Base-by-base conservation (phyloP, 2,888 invertebrate genomes). In the Hermaeophaga mercurialis region DNA sequence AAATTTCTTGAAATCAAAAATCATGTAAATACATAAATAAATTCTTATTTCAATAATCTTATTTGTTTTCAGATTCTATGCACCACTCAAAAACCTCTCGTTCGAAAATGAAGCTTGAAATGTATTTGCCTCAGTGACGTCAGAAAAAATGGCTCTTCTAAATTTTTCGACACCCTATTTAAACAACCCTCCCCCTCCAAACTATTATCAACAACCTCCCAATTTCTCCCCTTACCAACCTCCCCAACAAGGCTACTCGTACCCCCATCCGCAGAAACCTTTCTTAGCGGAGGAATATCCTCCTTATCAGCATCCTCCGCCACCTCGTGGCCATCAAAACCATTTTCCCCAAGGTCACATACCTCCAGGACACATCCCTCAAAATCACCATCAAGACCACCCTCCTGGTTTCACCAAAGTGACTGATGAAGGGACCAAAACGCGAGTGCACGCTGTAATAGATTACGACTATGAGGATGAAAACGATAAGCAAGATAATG, bases 401-500 rank as follows among this genome's bases (percentile, higher is more conserved):
- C 12, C 26, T 1, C 55, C 31, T 2, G 44, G 14, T 18, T 88
- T 84, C 70, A 87, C 86, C 9, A 83, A 85, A 68, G 87, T 88
- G 36, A 83, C 84, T 1, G 80, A 81, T 1, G 77, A 79, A 15
- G 81, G 81, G 1, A 79, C 78, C 56, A 85, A 79, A 68, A 80
- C 58, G 1, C 86, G 87, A 66, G 77, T 89, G 56, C 89, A 89
- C 73, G 88, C 89, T 2, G 85, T 89, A 15, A 80, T 89, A 45
- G 89, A 89, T 73, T 89, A 88, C 68, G 87, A 86, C 68, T 85
- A 86, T 55, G 87, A 87, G 65, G 85, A 85, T 59, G 81, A 84
- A 61, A 83, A 80, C 38, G 77, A 71, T 66, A 44, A 47, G 7
- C 7, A 28, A 8, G 24, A 53, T 43, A 58, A 59, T 24, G 84